phyloP scores from a whole-genome alignment of 2,113 vertebrate species.

The Arenaria interpres region DNA sequence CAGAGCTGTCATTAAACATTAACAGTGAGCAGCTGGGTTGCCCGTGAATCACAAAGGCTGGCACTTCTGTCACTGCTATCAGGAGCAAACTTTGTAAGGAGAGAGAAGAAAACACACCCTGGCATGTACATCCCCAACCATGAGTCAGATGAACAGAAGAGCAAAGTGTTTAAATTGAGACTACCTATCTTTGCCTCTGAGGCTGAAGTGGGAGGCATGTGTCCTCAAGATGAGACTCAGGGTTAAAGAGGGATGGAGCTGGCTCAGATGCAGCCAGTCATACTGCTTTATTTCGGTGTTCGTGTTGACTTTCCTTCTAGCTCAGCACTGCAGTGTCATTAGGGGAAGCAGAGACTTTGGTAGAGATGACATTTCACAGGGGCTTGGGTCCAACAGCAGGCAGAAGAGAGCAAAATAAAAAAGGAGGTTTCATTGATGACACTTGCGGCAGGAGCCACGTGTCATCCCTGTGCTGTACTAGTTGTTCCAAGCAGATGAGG shows the following conservation, averaged over 20 bases:
- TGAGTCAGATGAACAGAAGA: not conserved
- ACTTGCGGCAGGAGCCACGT: not conserved
- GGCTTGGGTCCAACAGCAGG: not conserved
- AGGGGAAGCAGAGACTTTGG: not conserved
- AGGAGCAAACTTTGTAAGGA: not conserved
- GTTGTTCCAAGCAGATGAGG: not conserved
- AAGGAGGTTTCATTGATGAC: not conserved
- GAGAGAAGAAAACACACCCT: not conserved
- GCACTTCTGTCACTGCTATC: not conserved
- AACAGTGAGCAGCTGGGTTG: not conserved
- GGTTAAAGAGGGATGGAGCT: not conserved
- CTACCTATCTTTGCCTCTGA: not conserved
- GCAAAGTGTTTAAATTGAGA: not conserved
- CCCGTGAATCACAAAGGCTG: not conserved
- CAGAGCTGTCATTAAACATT: conserved; percentile 52
- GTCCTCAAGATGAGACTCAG: not conserved
- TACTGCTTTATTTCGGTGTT: not conserved
- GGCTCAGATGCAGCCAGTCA: not conserved
- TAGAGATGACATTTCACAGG: not conserved
- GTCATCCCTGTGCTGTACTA: not conserved
- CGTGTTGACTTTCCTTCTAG: not conserved
- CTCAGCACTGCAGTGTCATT: accelerated
- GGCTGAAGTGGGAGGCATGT: not conserved
- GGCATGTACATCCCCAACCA: not conserved
- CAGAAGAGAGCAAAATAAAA: not conserved